A percentile compares a stretch with the other conserved stretches of the same genome.
phyloP scores from a whole-genome alignment of 2,113 vertebrate species.

The Chamaea fasciata region DNA sequence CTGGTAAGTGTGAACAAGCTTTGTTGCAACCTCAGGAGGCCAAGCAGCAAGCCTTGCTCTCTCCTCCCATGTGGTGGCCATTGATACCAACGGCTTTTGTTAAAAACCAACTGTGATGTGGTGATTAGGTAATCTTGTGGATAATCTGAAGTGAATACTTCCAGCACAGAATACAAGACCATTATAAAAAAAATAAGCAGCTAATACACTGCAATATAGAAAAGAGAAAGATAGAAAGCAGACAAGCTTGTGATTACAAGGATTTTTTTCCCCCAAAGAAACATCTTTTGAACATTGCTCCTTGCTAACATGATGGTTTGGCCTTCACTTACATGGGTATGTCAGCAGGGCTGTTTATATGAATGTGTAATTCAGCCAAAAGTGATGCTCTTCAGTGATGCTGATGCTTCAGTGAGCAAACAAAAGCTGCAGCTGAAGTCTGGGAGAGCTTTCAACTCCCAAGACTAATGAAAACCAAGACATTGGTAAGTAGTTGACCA shows the following conservation, averaged over 20 bases:
- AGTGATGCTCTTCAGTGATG: not conserved
- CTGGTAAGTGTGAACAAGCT: not conserved
- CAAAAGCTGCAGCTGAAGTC: not conserved
- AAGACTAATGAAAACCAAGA: not conserved
- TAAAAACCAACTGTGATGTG: not conserved
- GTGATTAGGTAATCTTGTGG: not conserved
- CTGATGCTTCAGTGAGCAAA: not conserved
- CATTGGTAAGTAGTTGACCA: not conserved
- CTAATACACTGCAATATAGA: not conserved
- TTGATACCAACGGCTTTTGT: not conserved
- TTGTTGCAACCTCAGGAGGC: not conserved
- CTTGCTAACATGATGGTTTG: not conserved
- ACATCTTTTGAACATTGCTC: not conserved
- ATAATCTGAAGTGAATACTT: constrained; percentile 8
- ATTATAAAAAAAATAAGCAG: not conserved
- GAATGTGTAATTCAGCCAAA: not conserved
- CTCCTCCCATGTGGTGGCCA: not conserved
- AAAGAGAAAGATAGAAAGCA: not conserved
- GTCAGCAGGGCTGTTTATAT: not conserved
- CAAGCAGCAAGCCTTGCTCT: not conserved
- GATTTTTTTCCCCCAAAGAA: not conserved
- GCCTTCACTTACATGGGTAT: not conserved
- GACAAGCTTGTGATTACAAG: not conserved
- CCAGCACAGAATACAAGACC: not conserved
- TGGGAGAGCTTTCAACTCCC: not conserved